Evolutionary conservation across 2,888 invertebrate genomes (phyloP), one percentile per base, ranked within the genome.

Genomic region (Diadromus collaris): DNA sequence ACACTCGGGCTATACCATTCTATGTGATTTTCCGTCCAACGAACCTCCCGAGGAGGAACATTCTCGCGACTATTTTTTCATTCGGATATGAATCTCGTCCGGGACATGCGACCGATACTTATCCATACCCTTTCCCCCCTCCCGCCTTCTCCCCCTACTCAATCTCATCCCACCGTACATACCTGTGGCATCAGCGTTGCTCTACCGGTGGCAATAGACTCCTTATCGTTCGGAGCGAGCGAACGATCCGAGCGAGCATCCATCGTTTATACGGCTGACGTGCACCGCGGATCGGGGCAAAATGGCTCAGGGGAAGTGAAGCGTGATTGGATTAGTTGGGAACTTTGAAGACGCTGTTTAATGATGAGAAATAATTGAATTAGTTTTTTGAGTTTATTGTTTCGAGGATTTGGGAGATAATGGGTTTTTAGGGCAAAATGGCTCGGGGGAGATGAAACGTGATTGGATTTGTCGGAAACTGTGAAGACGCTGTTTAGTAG

Each of bases 11-110:
- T 65, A 34, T 41, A 10, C 54, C 51, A 29, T 19, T 61, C 78
- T 72, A 78, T 79, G 80, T 77, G 81, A 77, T 80, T 79, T 78
- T 68, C 74, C 80, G 82, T 81, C 56, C 81, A 83, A 83, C 83
- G 83, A 84, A 80, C 82, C 76, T 64, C 61, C 19, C 70, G 75
- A 13, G 41, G 71, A 69, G 71, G 71, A 44, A 58, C 58, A 44
- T 21, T 29, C 44, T 21, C 65, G 63, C 24, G 51, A 72, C 46
- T 7, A 73, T 79, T 81, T 82, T 79, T 79, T 44, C 34, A 72
- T 67, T 70, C 68, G 61, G 70, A 74, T 63, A 74, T 63, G 61
- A 80, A 76, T 63, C 65, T 76, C 65, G 69, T 74, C 63, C 67
- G 61, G 64, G 46, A 63, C 69, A 73, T 29, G 51, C 74, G 65